Conservation (phyloP, 2,888 invertebrate species). For the Philereme transversata region DNA sequence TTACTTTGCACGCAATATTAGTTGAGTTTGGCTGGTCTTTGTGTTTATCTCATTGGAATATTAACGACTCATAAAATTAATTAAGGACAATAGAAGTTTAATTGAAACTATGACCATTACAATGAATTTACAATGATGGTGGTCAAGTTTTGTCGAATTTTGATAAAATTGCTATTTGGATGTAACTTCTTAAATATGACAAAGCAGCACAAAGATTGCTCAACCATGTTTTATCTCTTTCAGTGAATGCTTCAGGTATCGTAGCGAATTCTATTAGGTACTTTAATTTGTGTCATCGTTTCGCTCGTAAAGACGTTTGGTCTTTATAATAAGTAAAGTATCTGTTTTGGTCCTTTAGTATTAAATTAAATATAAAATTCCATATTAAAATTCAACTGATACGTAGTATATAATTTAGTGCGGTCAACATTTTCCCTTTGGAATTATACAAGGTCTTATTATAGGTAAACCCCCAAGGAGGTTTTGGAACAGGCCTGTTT, state of each 20-base stretch:
- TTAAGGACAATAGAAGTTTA: too few species aligned
- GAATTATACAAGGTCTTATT: conserved; percentile 39
- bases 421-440: conserved; percentile 21
- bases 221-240: conserved; percentile 3
- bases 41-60: too few species aligned
- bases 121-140: too few species aligned
- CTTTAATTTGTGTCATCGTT: conserved; percentile 9
- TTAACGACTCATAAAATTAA: too few species aligned
- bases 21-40: too few species aligned
- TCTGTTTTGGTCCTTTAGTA: conserved; percentile 12
- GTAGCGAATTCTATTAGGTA: conserved; percentile 5
- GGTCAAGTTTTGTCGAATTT: too few species aligned
- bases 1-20: too few species aligned
- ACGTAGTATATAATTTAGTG: conserved; percentile 29
- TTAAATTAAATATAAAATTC: too few species aligned
- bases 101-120: too few species aligned
- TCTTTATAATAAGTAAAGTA: neutral
- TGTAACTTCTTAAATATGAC: neutral
- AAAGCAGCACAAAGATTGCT: conserved; percentile 3
- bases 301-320: conserved; percentile 25
- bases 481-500: conserved; percentile 43
- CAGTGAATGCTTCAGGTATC: neutral
- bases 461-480: conserved; percentile 41
- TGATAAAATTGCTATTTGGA: too few species aligned
- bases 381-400: conserved; percentile 19